These are phyloP conservation scores for Zosterops borbonicus DNA, from an alignment of 2,113 vertebrate species.

Conservation along the genomic window DNA sequence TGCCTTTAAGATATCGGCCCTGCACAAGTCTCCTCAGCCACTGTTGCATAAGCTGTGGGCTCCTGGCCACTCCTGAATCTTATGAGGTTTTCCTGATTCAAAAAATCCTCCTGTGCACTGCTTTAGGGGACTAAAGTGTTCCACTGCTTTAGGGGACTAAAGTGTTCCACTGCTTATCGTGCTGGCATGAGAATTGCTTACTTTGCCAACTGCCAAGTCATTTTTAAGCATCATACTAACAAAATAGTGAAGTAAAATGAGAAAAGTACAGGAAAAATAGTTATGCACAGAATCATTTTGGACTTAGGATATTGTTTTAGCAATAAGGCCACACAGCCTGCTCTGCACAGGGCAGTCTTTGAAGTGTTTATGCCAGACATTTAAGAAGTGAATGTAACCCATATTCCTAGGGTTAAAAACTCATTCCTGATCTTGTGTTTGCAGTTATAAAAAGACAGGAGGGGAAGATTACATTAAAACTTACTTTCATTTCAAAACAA, in stretches of 20 bases:
- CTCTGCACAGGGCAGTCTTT: background rate
- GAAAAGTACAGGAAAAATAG: background rate
- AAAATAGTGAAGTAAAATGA: background rate
- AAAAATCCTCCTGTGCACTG: background rate
- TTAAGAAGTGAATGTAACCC: background rate
- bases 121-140: fast-evolving
- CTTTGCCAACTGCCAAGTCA: background rate
- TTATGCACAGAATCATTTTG: background rate
- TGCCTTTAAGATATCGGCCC: background rate
- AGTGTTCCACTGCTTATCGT: fast-evolving
- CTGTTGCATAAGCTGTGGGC: background rate
- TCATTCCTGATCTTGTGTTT: background rate
- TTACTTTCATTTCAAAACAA: background rate
- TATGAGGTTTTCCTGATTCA: background rate
- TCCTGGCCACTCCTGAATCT: background rate
- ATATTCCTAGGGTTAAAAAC: background rate
- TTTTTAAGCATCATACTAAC: background rate
- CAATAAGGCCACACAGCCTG: background rate
- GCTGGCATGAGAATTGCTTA: background rate
- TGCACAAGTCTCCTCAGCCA: background rate
- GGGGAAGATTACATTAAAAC: background rate
- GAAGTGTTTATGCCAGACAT: background rate
- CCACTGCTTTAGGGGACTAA: fast-evolving
- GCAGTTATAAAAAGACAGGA: background rate
- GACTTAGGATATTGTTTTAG: background rate